Evolutionary conservation across 1,140 invertebrate species (phyloP), one percentile per base, ranked within the genome.

Genomic region (Tenebrio molitor): DNA sequence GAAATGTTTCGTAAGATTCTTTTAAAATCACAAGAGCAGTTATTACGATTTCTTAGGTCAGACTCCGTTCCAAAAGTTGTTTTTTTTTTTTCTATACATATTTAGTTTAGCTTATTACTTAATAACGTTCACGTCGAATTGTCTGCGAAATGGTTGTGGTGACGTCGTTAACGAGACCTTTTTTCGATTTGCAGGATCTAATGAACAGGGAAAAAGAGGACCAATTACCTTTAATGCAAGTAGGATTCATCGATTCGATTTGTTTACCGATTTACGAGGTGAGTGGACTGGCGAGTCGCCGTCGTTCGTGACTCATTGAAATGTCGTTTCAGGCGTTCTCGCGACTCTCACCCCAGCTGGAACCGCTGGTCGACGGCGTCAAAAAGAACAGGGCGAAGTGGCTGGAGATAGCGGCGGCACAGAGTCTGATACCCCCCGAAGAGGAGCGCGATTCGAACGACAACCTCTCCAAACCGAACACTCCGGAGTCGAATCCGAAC

Each of bases 181-280:
- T 44, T 50, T 69, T 62, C 68, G 14, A n/a, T 77, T 88, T 89
- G 25, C 81, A 96, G 93, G 94, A 96, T 80, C 95, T 97, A 85
- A 98, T 98, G 96, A 97, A 98, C 84, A 86, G 96, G 82, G 95
- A 97, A 79, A 97, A 97, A 85, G 93, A 97, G 84, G 94, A 97
- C 81, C 92, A 97, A 82, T 85, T 98, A 76, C 97, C 97, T 42
- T 89, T 91, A 80, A 97, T 98, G 95, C 97, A 98, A 90, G 94
- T 98, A 72, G 93, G 91, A 63, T 98, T 98, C 83, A 98, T 98
- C 75, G 96, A 98, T 84, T 93, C 93, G 17, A 97, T 98, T 79
- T 98, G 97, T 84, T 84, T 96, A 78, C 96, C 97, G 46, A 94
- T 98, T 81, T 98, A 98, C 84, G 92, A 97, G 90, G 96, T 97